Evolutionary conservation across 2,113 vertebrate species (phyloP).

Genomic region (Clarias batrachus): DNA sequence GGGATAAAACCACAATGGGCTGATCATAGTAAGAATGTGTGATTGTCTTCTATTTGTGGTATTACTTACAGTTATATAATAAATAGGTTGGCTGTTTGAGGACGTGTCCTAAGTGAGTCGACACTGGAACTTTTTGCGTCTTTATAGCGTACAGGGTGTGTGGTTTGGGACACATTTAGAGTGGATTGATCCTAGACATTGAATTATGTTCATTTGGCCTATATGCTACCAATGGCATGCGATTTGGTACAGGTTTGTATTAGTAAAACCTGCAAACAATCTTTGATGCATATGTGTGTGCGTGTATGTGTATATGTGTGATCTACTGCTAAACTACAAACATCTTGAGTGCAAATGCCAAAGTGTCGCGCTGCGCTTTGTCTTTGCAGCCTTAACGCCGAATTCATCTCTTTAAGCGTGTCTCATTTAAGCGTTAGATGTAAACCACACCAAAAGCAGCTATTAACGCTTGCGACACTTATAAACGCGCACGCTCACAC

Average conservation of each 20-base stretch:
- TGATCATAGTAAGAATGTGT: background rate
- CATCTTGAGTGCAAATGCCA: constrained; percentile 35
- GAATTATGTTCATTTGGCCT: background rate
- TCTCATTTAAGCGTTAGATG: constrained; percentile 20
- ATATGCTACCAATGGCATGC: background rate
- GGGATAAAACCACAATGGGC: background rate
- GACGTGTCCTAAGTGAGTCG: background rate
- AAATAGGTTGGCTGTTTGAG: background rate
- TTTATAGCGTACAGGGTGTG: background rate
- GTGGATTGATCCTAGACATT: background rate
- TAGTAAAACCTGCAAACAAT: constrained; percentile 9
- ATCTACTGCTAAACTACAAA: constrained; percentile 4
- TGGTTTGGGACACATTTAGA: background rate
- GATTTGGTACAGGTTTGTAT: constrained; percentile 10
- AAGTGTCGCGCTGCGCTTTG: background rate
- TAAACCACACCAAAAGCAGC: constrained; percentile 44
- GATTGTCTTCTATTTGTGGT: background rate
- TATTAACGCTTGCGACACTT: constrained; percentile 28
- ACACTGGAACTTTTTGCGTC: background rate
- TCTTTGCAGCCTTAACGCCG: constrained; percentile 9
- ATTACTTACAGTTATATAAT: background rate
- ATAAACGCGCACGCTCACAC: constrained; percentile 19
- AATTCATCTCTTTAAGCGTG: constrained; percentile 9
- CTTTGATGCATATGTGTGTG: background rate
- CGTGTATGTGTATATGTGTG: background rate